A percentile compares a stretch with the other conserved stretches of the same genome.
These are phyloP conservation scores for Elysia crispata DNA, from an alignment of 2,888 invertebrate genomes.

Conservation along the genomic window DNA sequence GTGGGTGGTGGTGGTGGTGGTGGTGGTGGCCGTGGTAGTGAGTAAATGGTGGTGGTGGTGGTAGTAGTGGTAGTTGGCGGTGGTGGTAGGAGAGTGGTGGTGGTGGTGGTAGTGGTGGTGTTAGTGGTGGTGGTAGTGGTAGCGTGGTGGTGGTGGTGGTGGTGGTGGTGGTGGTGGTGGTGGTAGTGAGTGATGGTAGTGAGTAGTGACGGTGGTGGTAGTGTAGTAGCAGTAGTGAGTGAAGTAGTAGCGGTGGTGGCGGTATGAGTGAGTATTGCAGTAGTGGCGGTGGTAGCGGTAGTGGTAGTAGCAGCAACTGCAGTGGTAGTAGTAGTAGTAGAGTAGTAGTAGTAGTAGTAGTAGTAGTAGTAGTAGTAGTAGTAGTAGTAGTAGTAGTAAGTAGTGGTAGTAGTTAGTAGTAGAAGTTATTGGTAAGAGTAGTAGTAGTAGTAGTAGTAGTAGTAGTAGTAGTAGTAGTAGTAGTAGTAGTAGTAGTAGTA, in stretches of 20 bases:
- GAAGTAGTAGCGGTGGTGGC: too few relatives aligned
- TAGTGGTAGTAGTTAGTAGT: too few relatives aligned
- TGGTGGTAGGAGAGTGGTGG: too few relatives aligned
- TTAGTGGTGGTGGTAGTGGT: too few relatives aligned
- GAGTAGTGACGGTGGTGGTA: too few relatives aligned
- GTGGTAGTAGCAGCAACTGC: neutral
- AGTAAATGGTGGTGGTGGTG: neutral
- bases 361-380: slow-evolving; percentile 9
- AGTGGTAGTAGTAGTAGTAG: too few relatives aligned
- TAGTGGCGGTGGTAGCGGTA: neutral
- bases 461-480: slow-evolving; percentile 9
- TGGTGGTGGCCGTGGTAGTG: neutral
- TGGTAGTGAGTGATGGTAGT: too few relatives aligned
- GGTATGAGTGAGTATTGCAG: neutral
- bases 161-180: neutral
- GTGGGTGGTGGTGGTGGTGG: neutral
- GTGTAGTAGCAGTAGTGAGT: too few relatives aligned
- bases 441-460: slow-evolving; percentile 9
- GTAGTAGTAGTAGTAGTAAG: slow-evolving; percentile 2
- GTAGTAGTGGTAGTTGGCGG: slow-evolving; percentile 2
- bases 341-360: slow-evolving; percentile 9
- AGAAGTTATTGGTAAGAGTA: too few relatives aligned
- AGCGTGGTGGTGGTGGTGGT: too few relatives aligned
- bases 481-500: slow-evolving; percentile 9
- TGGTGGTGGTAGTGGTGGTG: too few relatives aligned